Evolutionary conservation across 2,888 invertebrate species (phyloP).

Genomic region (Balanococcus diminutus): DNA sequence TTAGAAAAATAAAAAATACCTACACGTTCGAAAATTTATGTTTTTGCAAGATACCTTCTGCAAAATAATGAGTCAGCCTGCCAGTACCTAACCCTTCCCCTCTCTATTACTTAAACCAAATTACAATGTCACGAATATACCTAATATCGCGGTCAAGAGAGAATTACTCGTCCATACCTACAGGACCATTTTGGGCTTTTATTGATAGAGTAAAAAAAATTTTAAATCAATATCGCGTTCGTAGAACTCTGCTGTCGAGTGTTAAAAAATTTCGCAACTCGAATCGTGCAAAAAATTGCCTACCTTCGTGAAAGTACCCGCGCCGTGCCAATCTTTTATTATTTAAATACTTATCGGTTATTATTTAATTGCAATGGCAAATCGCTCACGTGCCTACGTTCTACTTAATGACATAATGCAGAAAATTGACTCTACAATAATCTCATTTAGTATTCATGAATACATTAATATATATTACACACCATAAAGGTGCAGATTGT

Average conservation of each 20-base stretch:
- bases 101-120: too few relatives aligned
- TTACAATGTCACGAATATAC: not conserved
- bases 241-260: not conserved
- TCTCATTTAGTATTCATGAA: conserved; percentile 37
- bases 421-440: conserved; percentile 29
- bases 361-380: conserved; percentile 33
- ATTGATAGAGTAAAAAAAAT: not conserved
- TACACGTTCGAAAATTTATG: too few relatives aligned
- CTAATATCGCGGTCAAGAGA: not conserved
- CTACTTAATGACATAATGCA: conserved; percentile 35
- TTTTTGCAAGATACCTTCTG: too few relatives aligned
- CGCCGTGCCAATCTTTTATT: conserved; percentile 13
- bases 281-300: conserved; percentile 29
- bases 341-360: conserved; percentile 38
- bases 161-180: not conserved
- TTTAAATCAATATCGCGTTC: not conserved
- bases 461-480: conserved; percentile 36
- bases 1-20: too few relatives aligned
- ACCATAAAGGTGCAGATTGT: conserved; percentile 39
- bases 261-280: not conserved
- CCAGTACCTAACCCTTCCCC: too few relatives aligned
- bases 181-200: not conserved
- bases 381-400: conserved; percentile 36
- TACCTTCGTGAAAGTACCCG: conserved; percentile 20
- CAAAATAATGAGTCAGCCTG: too few relatives aligned